Evolutionary conservation across 2,888 invertebrate species (phyloP), one percentile per base, ranked within the genome.

Genomic region (Salticus scenicus): DNA sequence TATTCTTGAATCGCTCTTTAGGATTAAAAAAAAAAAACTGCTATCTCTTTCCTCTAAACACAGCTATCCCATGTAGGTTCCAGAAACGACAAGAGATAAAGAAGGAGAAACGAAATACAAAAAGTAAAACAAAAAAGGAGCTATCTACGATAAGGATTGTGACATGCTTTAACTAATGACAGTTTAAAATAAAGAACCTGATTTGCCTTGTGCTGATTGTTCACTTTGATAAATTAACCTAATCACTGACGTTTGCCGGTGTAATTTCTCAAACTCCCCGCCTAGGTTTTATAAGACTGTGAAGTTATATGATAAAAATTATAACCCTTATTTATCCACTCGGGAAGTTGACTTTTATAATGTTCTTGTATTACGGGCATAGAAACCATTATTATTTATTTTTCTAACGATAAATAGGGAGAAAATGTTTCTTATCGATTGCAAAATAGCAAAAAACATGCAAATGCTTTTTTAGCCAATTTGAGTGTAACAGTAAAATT

Each of bases 171-270:
- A 41, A 41, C 41, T 41, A 70, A 70, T 70, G 70, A 70, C 42
- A 70, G 70, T 70, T 70, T 70, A 70, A 42, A 70, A 70, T 28
- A 42, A 42, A 67, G 67, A 67, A 70, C 41, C 42, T 42, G 42
- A 70, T 42, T 70, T 70, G 24, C 70, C 42, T 42, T 70, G 27
- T 42, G 7, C 70, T 70, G 70, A 70, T 42, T 70, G 41, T 70
- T 70, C 37, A 28, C 70, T 70, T 70, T 42, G 70, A 70, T 70
- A 70, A 70, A 70, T 70, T 70, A 70, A 24, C 41, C 70, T 70
- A 70, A 70, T 70, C 70, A 41, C n/a, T 41, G 42, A 70, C 28
- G 41, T 70, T 70, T 70, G 28, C 17, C 20, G 42, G 17, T 28
- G 41, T 37, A 70, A 42, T 70, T 70, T 70, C 42, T 70, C 70